Evolutionary conservation across 1,140 invertebrate genomes (phyloP).

Genomic region (Philotrypesis tridentata): DNA sequence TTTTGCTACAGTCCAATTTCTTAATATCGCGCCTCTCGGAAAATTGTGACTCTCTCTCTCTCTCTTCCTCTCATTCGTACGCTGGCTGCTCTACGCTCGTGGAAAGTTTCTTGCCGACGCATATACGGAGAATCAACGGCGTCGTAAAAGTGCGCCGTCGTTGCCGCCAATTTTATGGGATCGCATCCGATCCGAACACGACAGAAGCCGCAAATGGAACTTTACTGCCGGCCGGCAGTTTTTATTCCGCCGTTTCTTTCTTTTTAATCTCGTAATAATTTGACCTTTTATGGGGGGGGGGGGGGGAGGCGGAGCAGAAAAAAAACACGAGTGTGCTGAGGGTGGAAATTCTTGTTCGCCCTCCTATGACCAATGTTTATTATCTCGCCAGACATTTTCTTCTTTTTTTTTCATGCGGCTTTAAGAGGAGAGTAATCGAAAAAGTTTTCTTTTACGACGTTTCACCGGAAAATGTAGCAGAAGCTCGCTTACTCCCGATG

Average conservation of each 20-base stretch:
- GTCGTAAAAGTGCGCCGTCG: conserved; percentile 26
- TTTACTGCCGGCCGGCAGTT: conserved; percentile 25
- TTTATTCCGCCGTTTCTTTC: conserved; percentile 20
- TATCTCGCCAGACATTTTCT: background rate
- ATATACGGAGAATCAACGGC: background rate
- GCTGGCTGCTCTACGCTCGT: background rate
- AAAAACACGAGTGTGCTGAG: background rate
- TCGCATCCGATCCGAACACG: conserved; percentile 27
- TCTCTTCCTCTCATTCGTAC: background rate
- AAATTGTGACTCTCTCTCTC: background rate
- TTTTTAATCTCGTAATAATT: conserved; percentile 27
- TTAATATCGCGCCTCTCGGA: background rate
- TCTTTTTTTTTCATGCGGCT: background rate
- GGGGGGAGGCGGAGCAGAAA: no score
- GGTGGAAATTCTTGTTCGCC: background rate
- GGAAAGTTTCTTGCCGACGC: conserved; percentile 1
- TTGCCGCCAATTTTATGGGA: conserved; percentile 39
- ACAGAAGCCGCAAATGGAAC: conserved; percentile 27
- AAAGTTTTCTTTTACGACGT: background rate
- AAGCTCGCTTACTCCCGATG: background rate
- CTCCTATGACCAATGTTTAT: background rate
- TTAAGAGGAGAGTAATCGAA: background rate
- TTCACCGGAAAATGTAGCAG: background rate
- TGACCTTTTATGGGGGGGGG: conserved; percentile 14
- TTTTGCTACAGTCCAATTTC: background rate